Conservation (phyloP, 2,797 vertebrate genomes). For the Microctenopoma steveboyesi region DNA sequence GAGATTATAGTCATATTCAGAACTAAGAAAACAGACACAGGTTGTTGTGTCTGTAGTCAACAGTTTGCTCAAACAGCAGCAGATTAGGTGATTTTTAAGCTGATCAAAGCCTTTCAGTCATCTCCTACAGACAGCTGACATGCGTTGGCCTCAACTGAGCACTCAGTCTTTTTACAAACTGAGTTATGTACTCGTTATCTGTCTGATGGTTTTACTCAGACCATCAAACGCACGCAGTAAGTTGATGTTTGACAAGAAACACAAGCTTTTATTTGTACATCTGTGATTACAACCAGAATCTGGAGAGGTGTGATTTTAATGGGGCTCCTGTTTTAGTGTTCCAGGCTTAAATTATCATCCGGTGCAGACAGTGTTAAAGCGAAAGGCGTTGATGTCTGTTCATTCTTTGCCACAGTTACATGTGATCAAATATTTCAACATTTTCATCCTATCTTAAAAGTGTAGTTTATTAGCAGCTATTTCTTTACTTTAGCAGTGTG, state of each 20-base stretch:
- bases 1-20: neutral
- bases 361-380: conserved; percentile 4
- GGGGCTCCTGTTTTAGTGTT: conserved; percentile 22
- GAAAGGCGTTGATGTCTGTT: neutral
- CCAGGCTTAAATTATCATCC: conserved; percentile 13
- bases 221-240: conserved; percentile 18
- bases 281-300: conserved; percentile 22
- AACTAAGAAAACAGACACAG: conserved; percentile 8
- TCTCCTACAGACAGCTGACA: conserved; percentile 8
- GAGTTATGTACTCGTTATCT: conserved; percentile 14
- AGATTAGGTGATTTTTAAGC: conserved; percentile 8
- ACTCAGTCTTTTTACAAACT: conserved; percentile 10
- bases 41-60: conserved; percentile 2
- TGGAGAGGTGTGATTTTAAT: conserved; percentile 30
- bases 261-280: conserved; percentile 21
- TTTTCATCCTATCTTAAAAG: neutral
- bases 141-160: conserved; percentile 15
- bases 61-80: conserved; percentile 4
- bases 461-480: conserved; percentile 1
- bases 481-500: neutral
- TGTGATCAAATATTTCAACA: conserved; percentile 11
- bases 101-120: conserved; percentile 13
- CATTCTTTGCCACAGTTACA: neutral
- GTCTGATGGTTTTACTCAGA: conserved; percentile 25
- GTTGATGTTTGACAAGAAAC: conserved; percentile 20